These are phyloP conservation scores for Pachycephus smyrnensis DNA, from an alignment of 2,888 invertebrate species.

Conservation along the genomic window DNA sequence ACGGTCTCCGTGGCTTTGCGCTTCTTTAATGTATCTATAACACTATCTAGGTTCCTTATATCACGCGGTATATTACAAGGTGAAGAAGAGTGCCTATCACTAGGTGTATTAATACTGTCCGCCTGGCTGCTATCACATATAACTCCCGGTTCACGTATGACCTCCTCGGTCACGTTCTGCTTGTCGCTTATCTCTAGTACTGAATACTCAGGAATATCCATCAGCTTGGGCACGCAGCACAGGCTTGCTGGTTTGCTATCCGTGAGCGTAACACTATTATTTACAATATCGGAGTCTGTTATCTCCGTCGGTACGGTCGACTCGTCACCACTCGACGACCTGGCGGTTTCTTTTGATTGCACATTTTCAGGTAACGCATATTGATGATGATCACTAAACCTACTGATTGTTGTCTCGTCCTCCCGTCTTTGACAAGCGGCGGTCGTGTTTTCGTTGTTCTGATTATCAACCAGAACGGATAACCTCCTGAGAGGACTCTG, in stretches of 20 bases:
- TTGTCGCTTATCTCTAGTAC: slow-evolving; percentile 39
- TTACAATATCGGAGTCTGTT: slow-evolving; percentile 31
- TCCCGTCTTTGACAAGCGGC: neutral
- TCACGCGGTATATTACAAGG: slow-evolving; percentile 47
- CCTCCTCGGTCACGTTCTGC: slow-evolving; percentile 26
- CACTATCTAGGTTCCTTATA: slow-evolving; percentile 41
- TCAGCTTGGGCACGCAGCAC: slow-evolving; percentile 42
- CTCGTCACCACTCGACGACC: slow-evolving; percentile 29
- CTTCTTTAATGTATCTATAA: slow-evolving; percentile 33
- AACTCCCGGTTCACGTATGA: too few relatives aligned
- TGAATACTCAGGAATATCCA: slow-evolving; percentile 48
- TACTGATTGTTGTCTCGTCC: slow-evolving; percentile 25
- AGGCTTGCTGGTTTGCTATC: slow-evolving; percentile 25
- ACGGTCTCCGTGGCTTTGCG: too few relatives aligned
- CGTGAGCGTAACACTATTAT: slow-evolving; percentile 10
- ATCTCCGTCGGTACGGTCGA: slow-evolving; percentile 26
- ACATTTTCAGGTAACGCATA: slow-evolving; percentile 44
- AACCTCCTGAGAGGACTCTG: neutral
- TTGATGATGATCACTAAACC: slow-evolving; percentile 37
- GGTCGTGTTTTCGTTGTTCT: slow-evolving; percentile 16
- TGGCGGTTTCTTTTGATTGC: slow-evolving; percentile 39
- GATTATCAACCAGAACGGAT: slow-evolving; percentile 9
- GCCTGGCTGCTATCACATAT: slow-evolving; percentile 53
- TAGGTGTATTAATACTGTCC: slow-evolving; percentile 59
- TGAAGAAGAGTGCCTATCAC: slow-evolving; percentile 51